Evolutionary conservation across 2,113 vertebrate species (phyloP).

Genomic region (Sylvietta virens): DNA sequence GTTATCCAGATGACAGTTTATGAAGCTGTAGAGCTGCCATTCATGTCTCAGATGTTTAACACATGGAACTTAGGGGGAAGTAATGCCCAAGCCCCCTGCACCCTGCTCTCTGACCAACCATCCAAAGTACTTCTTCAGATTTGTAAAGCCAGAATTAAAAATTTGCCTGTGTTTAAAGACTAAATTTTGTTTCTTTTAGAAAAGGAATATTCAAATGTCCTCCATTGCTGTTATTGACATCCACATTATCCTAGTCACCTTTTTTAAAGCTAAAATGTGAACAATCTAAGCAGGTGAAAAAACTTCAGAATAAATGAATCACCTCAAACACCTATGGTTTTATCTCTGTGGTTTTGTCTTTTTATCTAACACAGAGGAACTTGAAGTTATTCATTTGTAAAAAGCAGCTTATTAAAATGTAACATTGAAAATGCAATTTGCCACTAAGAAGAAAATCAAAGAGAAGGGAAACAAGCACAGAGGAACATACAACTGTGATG

Average conservation of each 20-base stretch:
- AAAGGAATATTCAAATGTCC: background rate
- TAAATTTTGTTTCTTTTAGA: background rate
- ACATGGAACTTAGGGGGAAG: background rate
- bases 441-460: background rate
- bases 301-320: background rate
- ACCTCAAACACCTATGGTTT: background rate
- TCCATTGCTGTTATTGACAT: background rate
- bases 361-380: background rate
- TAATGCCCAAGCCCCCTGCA: background rate
- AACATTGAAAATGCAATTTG: background rate
- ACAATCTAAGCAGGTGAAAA: background rate
- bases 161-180: fast-evolving
- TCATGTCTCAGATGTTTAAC: background rate
- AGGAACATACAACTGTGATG: background rate
- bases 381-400: background rate
- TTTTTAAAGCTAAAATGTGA: background rate
- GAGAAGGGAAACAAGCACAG: background rate
- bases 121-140: background rate
- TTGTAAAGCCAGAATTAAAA: background rate
- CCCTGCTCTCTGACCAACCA: background rate
- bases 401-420: background rate
- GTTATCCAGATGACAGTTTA: background rate
- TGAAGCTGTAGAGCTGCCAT: background rate
- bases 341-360: background rate
- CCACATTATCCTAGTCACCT: background rate